Base-by-base conservation (phyloP, 2,888 invertebrate genomes). In the Leptodirus hochenwartii region DNA sequence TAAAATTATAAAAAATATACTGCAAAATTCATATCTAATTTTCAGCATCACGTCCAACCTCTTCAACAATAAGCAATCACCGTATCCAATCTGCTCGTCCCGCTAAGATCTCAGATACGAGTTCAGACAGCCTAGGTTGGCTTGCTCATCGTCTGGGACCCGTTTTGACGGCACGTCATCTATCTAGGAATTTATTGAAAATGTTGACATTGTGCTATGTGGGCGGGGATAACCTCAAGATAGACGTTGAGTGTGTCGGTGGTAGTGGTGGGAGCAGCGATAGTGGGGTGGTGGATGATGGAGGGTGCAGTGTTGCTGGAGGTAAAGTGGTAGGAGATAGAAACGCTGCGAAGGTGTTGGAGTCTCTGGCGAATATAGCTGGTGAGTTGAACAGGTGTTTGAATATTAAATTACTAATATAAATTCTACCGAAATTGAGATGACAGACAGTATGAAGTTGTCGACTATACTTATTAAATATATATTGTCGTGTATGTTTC, bases 191-290 rank as follows among this genome's bases (percentile, higher is more conserved):
- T 60, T 62, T 98, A 38, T 61, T 96, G 8, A 73, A 91, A 46
- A 91, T 96, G 84, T 58, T 96, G 30, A 84, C 90, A 0, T 56
- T 95, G 3, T 96, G 95, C 54, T 96, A 91, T 50, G 74, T 85
- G 13, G 87, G 82, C 0, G 73, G 69, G 45, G 81, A 82, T 38
- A 81, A 79, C 50, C 57, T 82, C 15, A 8, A n/a, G n/a, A n/a
- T n/a, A n/a, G n/a, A n/a, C n/a, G n/a, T n/a, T n/a, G 54, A 62
- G 23, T 58, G 64, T 1, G 51, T 57, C 10, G 64, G 63, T 2
- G 47, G 51, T 0, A 53, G 51, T 1, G 27, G 43, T 10, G 53
- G 50, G 5, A 53, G 15, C 26, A 34, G 46, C 13, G 61, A 61
- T 39, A 59, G 54, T 39, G 26, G 26, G 16, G n/a, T 34, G 11